phyloP scores from a whole-genome alignment of 35 echinoderm and acorn worm species.

The Eucidaris tribuloides region DNA sequence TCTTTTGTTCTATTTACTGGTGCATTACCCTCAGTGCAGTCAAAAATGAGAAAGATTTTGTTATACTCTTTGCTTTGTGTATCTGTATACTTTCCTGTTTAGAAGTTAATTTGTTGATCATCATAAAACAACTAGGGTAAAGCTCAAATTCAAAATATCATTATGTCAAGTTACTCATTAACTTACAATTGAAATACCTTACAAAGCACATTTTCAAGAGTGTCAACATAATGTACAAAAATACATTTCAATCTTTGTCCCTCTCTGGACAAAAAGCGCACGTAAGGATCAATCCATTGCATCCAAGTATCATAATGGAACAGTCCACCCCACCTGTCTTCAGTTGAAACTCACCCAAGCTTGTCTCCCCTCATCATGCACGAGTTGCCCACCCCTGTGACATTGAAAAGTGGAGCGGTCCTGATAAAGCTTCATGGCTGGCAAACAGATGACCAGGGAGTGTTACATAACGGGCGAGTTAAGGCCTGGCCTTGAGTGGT shows the following conservation, averaged over 20 bases:
- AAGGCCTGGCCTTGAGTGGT: constrained; percentile 1
- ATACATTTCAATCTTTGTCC: neutral
- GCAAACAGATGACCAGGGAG: constrained; percentile 18
- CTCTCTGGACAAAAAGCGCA: neutral
- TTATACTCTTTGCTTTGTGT: too few species aligned
- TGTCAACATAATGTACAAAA: neutral
- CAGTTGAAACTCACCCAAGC: too few species aligned
- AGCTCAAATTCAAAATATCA: too few species aligned
- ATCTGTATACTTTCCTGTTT: too few species aligned
- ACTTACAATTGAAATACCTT: too few species aligned
- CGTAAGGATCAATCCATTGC: neutral
- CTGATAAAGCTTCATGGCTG: neutral
- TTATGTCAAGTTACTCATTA: too few species aligned
- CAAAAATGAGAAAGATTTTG: too few species aligned
- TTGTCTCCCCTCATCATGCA: neutral
- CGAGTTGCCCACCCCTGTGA: neutral
- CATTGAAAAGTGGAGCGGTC: neutral
- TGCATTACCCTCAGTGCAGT: too few species aligned
- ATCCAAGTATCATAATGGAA: neutral
- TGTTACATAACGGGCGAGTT: constrained; percentile 2
- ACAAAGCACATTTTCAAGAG: neutral
- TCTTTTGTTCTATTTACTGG: too few species aligned
- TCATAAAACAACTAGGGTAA: too few species aligned
- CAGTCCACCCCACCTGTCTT: too few species aligned
- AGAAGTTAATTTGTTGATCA: too few species aligned